Conservation (phyloP, 2,888 invertebrate species). For the Limenitis camilla region DNA sequence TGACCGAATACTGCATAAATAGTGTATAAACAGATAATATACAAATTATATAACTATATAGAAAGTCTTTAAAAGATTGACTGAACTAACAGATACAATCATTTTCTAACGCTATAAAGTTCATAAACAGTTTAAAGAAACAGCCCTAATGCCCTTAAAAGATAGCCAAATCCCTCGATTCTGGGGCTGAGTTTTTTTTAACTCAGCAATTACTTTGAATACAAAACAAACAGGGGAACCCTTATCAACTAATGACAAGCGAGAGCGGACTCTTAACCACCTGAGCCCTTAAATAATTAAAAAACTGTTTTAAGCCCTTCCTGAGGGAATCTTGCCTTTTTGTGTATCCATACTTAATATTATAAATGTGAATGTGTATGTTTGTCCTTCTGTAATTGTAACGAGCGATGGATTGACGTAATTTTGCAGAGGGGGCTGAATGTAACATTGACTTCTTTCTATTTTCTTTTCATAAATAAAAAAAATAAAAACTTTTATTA, state of each 20-base stretch:
- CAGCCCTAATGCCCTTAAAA: slow-evolving; percentile 4
- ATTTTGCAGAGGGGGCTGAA: no score
- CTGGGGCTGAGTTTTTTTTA: slow-evolving; percentile 14
- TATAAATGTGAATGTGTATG: not conserved
- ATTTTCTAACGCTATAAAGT: no score
- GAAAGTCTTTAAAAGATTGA: no score
- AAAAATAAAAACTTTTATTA: no score
- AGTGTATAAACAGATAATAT: no score
- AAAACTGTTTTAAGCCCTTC: slow-evolving; percentile 23
- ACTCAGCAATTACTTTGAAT: slow-evolving; percentile 23
- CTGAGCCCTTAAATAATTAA: slow-evolving; percentile 29
- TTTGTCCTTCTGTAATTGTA: not conserved
- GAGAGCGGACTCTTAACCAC: slow-evolving; percentile 21
- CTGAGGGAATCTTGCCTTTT: slow-evolving; percentile 12
- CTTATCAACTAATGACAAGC: slow-evolving; percentile 59
- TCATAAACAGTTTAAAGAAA: slow-evolving; percentile 1
- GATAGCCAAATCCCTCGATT: slow-evolving; percentile 8
- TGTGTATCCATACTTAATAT: not conserved
- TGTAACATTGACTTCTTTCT: no score
- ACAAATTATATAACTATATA: no score
- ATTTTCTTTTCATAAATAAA: no score
- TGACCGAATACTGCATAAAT: no score
- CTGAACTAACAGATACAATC: no score
- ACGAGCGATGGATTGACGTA: not conserved
- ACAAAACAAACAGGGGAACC: slow-evolving; percentile 52